Base-by-base conservation (phyloP, 2,113 vertebrate species). In the Dipodomys ordii region DNA sequence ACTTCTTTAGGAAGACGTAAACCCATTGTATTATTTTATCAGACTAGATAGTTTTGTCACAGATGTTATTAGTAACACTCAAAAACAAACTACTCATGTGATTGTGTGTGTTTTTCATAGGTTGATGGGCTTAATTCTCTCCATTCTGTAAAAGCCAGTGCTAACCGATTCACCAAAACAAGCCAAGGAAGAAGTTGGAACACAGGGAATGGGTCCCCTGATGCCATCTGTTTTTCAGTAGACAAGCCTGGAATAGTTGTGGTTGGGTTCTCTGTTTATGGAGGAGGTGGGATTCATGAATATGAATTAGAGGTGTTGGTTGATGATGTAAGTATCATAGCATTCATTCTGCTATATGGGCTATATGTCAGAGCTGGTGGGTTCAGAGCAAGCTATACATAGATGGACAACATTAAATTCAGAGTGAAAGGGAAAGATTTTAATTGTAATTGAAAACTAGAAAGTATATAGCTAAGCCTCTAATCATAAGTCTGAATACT, bases 111-210 rank as follows among this genome's bases (percentile, higher is more conserved):
- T 95, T 87, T 69, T 97, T 73, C 82, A 30, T 85, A 99, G 99
- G 98, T 99, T 83, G 99, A 99, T 93, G 99, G 99, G 2, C 97
- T 99, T 74, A 99, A 99, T 98, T 99, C 99, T 22, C 98, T 99
- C 5, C 99, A 99, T 96, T 99, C 99, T 3, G 99, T 99, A 81
- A 99, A 99, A 98, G 99, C 99, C 39, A 99, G 99, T 87, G 99
- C 99, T 71, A 99, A 99, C 95, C 98, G 99, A 85, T 99, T 99
- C 96, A 99, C 99, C 87, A 99, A 99, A 98, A 99, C 99, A 35
- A 99, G 99, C 97, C 99, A 99, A 93, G 99, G 99, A 88, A 99
- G 99, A 96, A 99, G 99, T 94, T 99, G 99, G 99, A 99, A 99
- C 97, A 99, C 99, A 4, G 99, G 99, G 62, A 99, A 99, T 60